Conservation (phyloP, 2,113 vertebrate species). For the Corydoras sp. region DNA sequence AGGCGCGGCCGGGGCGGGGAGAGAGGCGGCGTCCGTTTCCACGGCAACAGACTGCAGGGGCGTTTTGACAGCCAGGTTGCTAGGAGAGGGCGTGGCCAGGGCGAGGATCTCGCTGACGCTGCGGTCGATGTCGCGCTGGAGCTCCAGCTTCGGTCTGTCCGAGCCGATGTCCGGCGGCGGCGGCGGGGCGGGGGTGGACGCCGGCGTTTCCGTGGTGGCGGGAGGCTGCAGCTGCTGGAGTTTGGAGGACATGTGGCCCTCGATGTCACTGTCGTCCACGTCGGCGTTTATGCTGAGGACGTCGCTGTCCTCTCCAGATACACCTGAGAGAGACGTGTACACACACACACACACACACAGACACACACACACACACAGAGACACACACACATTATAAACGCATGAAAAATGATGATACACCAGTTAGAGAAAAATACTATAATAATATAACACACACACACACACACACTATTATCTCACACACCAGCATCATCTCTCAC, state of each 20-base stretch:
- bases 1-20: constrained; percentile 58
- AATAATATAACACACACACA: no score
- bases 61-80: constrained; percentile 46
- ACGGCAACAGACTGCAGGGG: constrained; percentile 20
- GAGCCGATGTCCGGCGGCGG: constrained; percentile 54
- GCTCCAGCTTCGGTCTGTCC: constrained; percentile 71
- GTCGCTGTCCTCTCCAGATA: constrained; percentile 85
- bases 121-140: constrained; percentile 80
- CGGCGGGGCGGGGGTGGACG: constrained; percentile 42
- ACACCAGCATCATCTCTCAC: no score
- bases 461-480: no score
- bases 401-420: no score
- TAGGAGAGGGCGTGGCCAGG: constrained; percentile 53
- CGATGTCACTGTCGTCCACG: constrained; percentile 92
- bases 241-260: constrained; percentile 79
- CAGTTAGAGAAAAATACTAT: no score
- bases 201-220: constrained; percentile 33
- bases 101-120: constrained; percentile 93
- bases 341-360: neutral
- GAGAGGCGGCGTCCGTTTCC: constrained; percentile 28
- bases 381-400: neutral
- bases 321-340: constrained; percentile 20
- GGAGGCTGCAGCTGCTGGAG: constrained; percentile 7
- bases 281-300: constrained; percentile 96
- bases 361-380: neutral